These are phyloP conservation scores for Petaurus breviceps DNA, from an alignment of 2,113 vertebrate species.

Conservation along the genomic window DNA sequence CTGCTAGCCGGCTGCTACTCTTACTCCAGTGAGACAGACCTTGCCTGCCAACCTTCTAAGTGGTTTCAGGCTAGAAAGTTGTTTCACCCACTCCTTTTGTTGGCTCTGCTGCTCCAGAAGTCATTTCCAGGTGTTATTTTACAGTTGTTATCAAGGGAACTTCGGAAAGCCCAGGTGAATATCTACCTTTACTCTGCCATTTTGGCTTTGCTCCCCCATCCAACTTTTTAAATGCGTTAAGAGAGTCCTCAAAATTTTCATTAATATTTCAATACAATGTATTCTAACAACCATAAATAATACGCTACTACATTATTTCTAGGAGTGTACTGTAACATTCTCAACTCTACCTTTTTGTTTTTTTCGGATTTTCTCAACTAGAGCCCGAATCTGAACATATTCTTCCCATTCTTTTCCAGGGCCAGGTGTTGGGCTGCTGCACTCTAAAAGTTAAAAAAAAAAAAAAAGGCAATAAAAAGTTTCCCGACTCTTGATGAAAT, in stretches of 20 bases:
- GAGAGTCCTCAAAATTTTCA: neutral
- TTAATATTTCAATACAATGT: neutral
- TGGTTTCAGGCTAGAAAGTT: neutral
- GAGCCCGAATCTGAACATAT: constrained; percentile 92
- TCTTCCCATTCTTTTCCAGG: constrained; percentile 98
- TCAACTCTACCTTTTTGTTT: constrained; percentile 94
- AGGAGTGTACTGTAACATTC: neutral
- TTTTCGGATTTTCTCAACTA: constrained; percentile 98
- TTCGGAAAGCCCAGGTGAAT: neutral
- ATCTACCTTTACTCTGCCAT: neutral
- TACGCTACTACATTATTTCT: neutral
- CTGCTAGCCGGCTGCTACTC: neutral
- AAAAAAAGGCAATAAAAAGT: fast-evolving
- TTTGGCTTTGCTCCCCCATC: neutral
- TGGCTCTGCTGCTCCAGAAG: neutral
- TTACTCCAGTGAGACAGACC: neutral
- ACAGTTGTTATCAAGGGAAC: neutral
- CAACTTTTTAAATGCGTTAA: neutral
- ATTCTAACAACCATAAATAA: neutral
- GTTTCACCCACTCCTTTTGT: neutral
- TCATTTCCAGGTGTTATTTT: neutral
- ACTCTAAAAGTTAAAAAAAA: constrained; percentile 84
- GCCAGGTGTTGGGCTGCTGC: constrained; percentile 92
- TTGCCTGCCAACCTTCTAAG: neutral
- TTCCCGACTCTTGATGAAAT: neutral